phyloP scores from a whole-genome alignment of 2,113 vertebrate genomes.

The Dermatemys mawii region DNA sequence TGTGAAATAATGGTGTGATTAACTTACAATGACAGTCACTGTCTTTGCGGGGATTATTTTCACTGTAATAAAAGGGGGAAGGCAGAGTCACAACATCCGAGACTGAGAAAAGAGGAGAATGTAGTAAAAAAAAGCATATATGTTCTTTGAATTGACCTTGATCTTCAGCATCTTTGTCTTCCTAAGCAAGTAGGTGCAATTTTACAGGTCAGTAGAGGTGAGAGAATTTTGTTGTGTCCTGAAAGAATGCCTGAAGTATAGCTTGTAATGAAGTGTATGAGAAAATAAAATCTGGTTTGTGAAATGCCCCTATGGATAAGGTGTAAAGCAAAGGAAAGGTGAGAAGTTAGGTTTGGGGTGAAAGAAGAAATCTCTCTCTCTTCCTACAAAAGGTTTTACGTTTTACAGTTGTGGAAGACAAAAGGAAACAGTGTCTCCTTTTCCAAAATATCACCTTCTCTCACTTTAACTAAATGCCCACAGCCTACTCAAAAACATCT shows the following conservation, averaged over 20 bases:
- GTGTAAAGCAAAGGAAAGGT: not conserved
- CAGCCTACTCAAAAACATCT: not conserved
- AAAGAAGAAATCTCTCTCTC: not conserved
- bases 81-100: accelerated
- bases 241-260: not conserved
- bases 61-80: not conserved
- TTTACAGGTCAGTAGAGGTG: not conserved
- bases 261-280: not conserved
- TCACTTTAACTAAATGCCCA: not conserved
- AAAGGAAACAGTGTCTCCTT: not conserved
- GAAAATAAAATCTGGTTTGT: not conserved
- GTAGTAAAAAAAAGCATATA: not conserved
- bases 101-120: not conserved
- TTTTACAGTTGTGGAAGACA: not conserved
- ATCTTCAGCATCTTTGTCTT: not conserved
- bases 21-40: not conserved
- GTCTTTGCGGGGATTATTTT: not conserved
- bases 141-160: not conserved
- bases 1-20: not conserved
- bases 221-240: not conserved
- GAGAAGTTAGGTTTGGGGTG: not conserved
- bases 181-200: not conserved
- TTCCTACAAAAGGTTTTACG: not conserved
- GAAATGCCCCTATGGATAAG: not conserved
- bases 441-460: not conserved